phyloP scores from a whole-genome alignment of 2,888 invertebrate species.

The Hanleya hanleyi region DNA sequence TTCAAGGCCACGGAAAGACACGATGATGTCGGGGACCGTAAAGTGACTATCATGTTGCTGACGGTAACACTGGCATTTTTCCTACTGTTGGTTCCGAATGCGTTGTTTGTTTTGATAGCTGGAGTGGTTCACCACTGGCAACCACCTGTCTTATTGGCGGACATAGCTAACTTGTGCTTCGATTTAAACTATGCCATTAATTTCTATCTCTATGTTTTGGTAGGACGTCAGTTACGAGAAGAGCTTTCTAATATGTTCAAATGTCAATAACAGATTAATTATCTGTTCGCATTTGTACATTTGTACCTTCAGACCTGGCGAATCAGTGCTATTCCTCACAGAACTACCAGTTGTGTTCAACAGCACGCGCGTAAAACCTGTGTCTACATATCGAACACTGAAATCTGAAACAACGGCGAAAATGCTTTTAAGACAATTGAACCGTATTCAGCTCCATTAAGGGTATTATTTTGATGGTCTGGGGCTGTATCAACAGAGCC shows the following conservation, averaged over 20 bases:
- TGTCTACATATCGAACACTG: too few relatives aligned
- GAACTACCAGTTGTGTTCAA: too few relatives aligned
- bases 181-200: constrained; percentile 47
- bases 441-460: too few relatives aligned
- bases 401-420: too few relatives aligned
- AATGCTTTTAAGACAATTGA: too few relatives aligned
- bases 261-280: too few relatives aligned
- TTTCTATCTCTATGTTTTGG: constrained; percentile 45
- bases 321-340: too few relatives aligned
- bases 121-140: constrained; percentile 26
- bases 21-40: background rate
- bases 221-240: constrained; percentile 23
- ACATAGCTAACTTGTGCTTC: constrained; percentile 30
- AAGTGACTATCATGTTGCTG: constrained; percentile 29
- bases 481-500: too few relatives aligned
- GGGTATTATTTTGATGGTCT: too few relatives aligned
- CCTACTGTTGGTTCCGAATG: constrained; percentile 32
- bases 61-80: constrained; percentile 29
- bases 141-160: constrained; percentile 4
- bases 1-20: background rate
- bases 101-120: constrained; percentile 23
- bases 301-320: too few relatives aligned
- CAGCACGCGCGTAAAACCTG: too few relatives aligned
- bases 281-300: too few relatives aligned
- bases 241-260: constrained; percentile 16